These are phyloP conservation scores for Digitonthophagus gazella DNA, from an alignment of 2,888 invertebrate species.

Conservation along the genomic window DNA sequence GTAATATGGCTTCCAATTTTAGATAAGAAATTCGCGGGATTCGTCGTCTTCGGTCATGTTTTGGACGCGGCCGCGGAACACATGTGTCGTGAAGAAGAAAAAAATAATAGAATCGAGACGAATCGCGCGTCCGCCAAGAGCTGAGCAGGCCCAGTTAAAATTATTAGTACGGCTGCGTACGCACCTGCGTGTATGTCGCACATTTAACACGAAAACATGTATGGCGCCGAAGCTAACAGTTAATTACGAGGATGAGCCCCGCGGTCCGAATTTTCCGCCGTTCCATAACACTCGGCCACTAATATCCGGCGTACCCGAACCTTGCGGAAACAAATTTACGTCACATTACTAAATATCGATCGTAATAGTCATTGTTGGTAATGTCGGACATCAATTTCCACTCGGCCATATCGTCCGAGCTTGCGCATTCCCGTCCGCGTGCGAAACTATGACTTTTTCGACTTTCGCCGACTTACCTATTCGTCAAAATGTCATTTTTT, in stretches of 20 bases:
- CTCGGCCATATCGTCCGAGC: constrained; percentile 69
- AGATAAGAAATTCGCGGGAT: constrained; percentile 18
- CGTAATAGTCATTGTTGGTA: constrained; percentile 55
- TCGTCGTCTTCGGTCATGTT: too few species aligned
- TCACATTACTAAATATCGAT: constrained; percentile 59
- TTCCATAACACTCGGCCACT: constrained; percentile 44
- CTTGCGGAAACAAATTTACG: constrained; percentile 46
- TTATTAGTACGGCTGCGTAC: constrained; percentile 92
- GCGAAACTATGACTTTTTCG: constrained; percentile 32
- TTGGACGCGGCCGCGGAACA: constrained; percentile 25
- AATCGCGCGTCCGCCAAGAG: constrained; percentile 49
- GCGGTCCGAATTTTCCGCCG: constrained; percentile 40
- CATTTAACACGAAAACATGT: constrained; percentile 53
- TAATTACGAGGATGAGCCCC: constrained; percentile 40
- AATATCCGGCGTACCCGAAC: constrained; percentile 42
- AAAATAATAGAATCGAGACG: constrained; percentile 40
- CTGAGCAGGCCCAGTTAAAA: constrained; percentile 87
- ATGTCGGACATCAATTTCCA: constrained; percentile 54
- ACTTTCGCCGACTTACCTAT: constrained; percentile 35
- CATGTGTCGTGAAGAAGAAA: constrained; percentile 31
- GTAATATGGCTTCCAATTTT: constrained; percentile 39
- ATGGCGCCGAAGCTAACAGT: constrained; percentile 47
- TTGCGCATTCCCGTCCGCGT: constrained; percentile 57
- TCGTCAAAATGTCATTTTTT: constrained; percentile 18
- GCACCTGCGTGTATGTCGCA: constrained; percentile 80